Evolutionary conservation across 2,113 vertebrate genomes (phyloP).

Genomic region (Tretioscincus oriximinensis): DNA sequence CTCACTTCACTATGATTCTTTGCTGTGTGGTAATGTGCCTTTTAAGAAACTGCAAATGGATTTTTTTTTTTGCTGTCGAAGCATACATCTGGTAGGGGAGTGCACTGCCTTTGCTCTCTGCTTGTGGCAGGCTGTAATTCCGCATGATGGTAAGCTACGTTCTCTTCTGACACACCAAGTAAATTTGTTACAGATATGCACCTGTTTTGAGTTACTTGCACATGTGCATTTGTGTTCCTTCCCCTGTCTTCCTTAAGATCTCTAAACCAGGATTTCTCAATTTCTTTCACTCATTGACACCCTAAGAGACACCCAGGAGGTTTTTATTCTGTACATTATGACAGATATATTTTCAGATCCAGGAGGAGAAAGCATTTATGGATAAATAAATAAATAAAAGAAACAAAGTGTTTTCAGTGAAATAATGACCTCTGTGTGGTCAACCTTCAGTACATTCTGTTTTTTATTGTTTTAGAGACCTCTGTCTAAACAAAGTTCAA

Average conservation of each 20-base stretch:
- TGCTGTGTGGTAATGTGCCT: neutral
- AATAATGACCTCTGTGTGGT: no score
- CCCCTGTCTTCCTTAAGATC: neutral
- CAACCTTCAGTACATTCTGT: no score
- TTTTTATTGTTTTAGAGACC: no score
- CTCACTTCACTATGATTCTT: neutral
- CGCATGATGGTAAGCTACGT: neutral
- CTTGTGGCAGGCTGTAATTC: constrained; percentile 12
- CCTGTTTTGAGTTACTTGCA: constrained; percentile 11
- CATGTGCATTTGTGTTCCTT: neutral
- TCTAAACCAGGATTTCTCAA: neutral
- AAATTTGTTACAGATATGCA: constrained; percentile 9
- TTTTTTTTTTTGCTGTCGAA: neutral
- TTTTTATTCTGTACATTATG: no score
- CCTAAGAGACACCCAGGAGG: no score
- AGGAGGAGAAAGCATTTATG: no score
- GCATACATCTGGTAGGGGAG: neutral
- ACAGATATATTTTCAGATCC: no score
- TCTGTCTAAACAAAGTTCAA: no score
- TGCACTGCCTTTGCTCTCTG: constrained; percentile 18
- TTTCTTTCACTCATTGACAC: no score
- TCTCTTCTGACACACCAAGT: neutral
- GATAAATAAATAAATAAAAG: no score
- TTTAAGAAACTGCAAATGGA: neutral
- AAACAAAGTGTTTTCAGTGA: no score